phyloP scores from a whole-genome alignment of 2,113 vertebrate species.

The Protobothrops mucrosquamatus region DNA sequence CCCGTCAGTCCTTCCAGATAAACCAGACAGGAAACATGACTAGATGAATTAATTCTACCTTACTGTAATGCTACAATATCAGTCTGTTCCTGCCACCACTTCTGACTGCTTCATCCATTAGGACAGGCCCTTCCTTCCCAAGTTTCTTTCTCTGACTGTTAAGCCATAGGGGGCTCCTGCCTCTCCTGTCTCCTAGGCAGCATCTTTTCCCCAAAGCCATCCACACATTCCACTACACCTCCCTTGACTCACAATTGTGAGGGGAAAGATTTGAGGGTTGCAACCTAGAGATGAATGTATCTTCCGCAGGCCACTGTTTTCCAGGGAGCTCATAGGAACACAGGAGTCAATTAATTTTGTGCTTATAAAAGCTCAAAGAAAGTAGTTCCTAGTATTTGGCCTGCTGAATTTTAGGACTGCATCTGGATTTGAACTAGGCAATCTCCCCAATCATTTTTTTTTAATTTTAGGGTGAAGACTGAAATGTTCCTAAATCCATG shows the following conservation, averaged over 20 bases:
- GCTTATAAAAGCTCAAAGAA: background rate
- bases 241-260: background rate
- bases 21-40: background rate
- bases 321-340: too few relatives aligned
- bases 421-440: background rate
- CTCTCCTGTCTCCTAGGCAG: too few relatives aligned
- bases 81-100: background rate
- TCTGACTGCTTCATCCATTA: background rate
- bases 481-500: background rate
- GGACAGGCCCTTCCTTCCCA: background rate
- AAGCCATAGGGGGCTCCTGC: too few relatives aligned
- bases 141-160: background rate
- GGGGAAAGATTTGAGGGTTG: fast-evolving
- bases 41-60: background rate
- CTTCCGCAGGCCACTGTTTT: background rate
- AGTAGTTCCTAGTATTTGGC: too few relatives aligned
- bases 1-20: background rate
- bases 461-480: background rate
- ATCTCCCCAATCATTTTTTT: background rate
- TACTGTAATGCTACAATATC: background rate
- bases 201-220: too few relatives aligned
- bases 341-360: background rate
- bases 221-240: too few relatives aligned
- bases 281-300: background rate
- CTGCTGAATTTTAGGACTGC: background rate